Evolutionary conservation across 1,140 invertebrate species (phyloP).

Genomic region (Epicauta chinensis): DNA sequence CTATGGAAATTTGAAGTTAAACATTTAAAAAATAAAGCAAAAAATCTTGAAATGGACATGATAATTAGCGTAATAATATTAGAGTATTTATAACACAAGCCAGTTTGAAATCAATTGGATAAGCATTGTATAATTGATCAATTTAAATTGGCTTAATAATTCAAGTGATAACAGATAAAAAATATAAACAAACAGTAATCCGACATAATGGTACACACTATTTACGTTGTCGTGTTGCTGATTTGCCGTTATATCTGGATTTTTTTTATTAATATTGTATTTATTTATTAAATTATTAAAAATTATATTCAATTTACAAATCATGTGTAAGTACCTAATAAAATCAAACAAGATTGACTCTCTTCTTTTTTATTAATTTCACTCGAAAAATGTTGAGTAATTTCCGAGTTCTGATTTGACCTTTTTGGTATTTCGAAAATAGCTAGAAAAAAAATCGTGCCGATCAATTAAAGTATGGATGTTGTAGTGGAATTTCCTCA

Average conservation of each 20-base stretch:
- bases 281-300: too few relatives aligned
- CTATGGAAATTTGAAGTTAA: conserved; percentile 55
- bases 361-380: background rate
- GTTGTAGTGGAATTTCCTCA: too few relatives aligned
- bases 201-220: conserved; percentile 42
- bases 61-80: conserved; percentile 45
- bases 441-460: too few relatives aligned
- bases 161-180: conserved; percentile 24
- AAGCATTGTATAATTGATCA: conserved; percentile 45
- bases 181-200: conserved; percentile 35
- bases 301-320: conserved; percentile 1
- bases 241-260: conserved; percentile 41
- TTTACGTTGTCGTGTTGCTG: conserved; percentile 34
- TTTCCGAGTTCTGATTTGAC: too few relatives aligned
- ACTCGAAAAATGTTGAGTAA: too few relatives aligned
- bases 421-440: conserved; percentile 26
- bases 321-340: conserved; percentile 1
- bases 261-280: background rate
- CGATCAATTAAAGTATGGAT: too few relatives aligned
- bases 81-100: conserved; percentile 47
- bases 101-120: conserved; percentile 46
- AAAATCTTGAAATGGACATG: conserved; percentile 55
- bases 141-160: conserved; percentile 27
- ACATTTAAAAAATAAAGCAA: conserved; percentile 36
- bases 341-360: conserved; percentile 7